Conservation (phyloP, 2,113 vertebrate species). For the Syngnathus scovelli region DNA sequence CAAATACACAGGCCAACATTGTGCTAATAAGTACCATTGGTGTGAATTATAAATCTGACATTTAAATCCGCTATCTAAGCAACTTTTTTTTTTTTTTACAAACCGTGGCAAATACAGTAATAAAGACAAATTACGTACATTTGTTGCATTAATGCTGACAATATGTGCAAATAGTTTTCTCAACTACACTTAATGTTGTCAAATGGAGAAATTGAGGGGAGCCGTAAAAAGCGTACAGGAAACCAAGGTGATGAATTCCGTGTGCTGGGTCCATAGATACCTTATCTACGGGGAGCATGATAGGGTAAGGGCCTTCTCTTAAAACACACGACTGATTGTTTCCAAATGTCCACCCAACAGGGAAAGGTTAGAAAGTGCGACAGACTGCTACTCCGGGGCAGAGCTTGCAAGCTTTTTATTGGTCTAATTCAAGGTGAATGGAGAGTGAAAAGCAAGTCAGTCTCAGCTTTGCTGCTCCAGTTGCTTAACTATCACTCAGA, state of each 20-base stretch:
- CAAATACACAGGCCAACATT: slow-evolving; percentile 17
- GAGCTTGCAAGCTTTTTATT: slow-evolving; percentile 67
- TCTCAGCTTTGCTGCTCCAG: slow-evolving; percentile 63
- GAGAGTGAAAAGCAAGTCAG: slow-evolving; percentile 59
- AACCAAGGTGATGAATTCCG: slow-evolving; percentile 94
- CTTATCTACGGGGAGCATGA: slow-evolving; percentile 80
- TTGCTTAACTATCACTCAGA: slow-evolving; percentile 72
- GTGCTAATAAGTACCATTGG: not conserved
- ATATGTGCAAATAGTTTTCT: not conserved
- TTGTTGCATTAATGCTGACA: not conserved
- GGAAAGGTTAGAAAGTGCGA: slow-evolving; percentile 57
- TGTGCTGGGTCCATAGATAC: slow-evolving; percentile 85
- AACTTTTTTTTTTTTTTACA: not conserved
- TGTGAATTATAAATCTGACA: not conserved
- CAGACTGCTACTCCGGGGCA: slow-evolving; percentile 39
- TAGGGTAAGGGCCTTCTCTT: slow-evolving; percentile 68
- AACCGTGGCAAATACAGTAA: not conserved
- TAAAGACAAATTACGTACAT: not conserved
- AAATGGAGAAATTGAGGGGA: slow-evolving; percentile 67
- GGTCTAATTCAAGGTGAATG: slow-evolving; percentile 65
- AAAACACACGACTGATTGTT: slow-evolving; percentile 92
- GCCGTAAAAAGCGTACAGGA: slow-evolving; percentile 79
- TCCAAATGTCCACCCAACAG: slow-evolving; percentile 83
- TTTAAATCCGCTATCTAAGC: too few species aligned
- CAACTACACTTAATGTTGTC: slow-evolving; percentile 6